phyloP scores from a whole-genome alignment of 2,797 vertebrate genomes.

The Molossus molossus region DNA sequence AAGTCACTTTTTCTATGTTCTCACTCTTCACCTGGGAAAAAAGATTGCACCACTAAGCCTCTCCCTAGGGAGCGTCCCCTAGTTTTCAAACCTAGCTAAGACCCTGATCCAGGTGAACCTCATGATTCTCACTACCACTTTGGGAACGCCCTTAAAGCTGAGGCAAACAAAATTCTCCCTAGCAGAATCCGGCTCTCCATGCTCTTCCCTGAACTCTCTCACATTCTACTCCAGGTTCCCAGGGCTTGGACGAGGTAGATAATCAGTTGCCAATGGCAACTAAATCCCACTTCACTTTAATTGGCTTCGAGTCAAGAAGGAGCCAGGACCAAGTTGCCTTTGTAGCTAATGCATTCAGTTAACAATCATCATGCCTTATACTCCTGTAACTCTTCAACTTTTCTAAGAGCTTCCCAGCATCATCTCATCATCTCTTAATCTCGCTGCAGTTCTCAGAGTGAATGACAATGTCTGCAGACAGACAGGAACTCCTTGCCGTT shows the following conservation, averaged over 20 bases:
- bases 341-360: neutral
- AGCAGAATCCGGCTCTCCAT: slow-evolving; percentile 14
- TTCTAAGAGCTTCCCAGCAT: neutral
- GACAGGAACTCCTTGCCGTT: neutral
- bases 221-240: neutral
- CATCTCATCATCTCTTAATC: slow-evolving; percentile 8
- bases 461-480: slow-evolving; percentile 7
- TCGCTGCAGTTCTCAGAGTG: neutral
- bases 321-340: neutral
- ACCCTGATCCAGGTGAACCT: neutral
- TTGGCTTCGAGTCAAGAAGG: slow-evolving; percentile 39
- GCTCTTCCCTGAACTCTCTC: neutral
- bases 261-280: slow-evolving; percentile 53
- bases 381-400: neutral
- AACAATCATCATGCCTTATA: slow-evolving; percentile 20
- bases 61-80: neutral
- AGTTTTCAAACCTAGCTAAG: slow-evolving; percentile 1
- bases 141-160: neutral
- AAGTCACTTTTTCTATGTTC: neutral
- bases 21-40: neutral
- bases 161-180: neutral
- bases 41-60: neutral
- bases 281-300: slow-evolving; percentile 40
- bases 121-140: neutral
- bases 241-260: neutral